phyloP scores from a whole-genome alignment of 2,113 vertebrate genomes.

The Myocastor coypus region DNA sequence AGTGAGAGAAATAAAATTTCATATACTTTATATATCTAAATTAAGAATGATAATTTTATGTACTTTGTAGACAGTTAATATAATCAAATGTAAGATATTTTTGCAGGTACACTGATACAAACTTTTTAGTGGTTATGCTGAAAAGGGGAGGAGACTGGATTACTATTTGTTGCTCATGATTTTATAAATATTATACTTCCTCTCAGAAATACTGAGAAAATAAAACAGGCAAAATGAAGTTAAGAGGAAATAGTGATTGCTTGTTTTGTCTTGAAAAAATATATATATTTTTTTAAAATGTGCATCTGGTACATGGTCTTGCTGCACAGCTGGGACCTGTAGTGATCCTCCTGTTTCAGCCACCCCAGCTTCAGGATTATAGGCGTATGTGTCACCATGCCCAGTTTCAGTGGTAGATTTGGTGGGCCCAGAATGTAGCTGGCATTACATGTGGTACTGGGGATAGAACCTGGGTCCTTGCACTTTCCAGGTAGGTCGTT shows the following conservation, averaged over 20 bases:
- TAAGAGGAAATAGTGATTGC: neutral
- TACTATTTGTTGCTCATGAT: neutral
- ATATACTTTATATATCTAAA: neutral
- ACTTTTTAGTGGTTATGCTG: neutral
- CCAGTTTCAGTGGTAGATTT: no score
- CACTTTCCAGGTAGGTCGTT: no score
- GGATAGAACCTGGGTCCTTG: no score
- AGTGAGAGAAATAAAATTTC: neutral
- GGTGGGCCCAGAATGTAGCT: no score
- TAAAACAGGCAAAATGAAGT: neutral
- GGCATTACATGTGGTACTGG: no score
- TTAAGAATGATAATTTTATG: neutral
- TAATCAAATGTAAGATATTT: neutral
- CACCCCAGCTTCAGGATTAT: no score
- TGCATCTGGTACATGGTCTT: no score
- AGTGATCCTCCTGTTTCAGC: no score
- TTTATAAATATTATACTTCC: constrained; percentile 19
- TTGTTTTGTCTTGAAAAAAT: constrained; percentile 10
- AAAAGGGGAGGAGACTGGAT: neutral
- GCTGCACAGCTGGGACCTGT: no score
- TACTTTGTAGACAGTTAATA: neutral
- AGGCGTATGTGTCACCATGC: no score
- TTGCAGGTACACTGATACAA: neutral
- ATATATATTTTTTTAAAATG: neutral
- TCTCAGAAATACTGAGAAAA: constrained; percentile 5